A percentile compares a stretch with the other conserved stretches of the same genome.
These are phyloP conservation scores for Euura lappo DNA, from an alignment of 1,140 invertebrate genomes.

Conservation along the genomic window DNA sequence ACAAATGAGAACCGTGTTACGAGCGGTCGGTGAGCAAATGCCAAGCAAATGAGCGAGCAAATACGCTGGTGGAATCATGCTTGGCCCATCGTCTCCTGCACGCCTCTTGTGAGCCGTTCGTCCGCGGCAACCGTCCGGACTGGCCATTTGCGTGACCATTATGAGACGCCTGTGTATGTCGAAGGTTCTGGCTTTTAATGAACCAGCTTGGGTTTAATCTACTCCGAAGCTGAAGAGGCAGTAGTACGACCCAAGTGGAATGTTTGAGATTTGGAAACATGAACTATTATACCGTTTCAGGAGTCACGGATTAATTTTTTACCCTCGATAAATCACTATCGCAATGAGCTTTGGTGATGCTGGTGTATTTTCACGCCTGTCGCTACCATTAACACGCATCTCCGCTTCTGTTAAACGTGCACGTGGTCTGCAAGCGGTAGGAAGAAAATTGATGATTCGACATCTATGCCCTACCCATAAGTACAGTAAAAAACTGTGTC, in stretches of 20 bases:
- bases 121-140: background rate
- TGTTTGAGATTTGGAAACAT: background rate
- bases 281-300: background rate
- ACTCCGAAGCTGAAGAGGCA: background rate
- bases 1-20: constrained; percentile 3
- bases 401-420: background rate
- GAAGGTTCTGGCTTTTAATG: background rate
- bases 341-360: background rate
- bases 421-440: background rate
- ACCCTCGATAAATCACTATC: background rate
- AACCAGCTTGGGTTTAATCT: background rate
- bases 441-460: no score
- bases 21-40: background rate
- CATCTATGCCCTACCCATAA: no score
- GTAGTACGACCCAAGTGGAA: background rate
- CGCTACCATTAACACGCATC: background rate
- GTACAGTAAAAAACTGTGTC: no score
- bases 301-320: background rate
- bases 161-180: background rate
- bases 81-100: constrained; percentile 6
- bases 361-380: background rate
- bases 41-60: constrained; percentile 4
- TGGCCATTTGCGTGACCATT: constrained; percentile 2
- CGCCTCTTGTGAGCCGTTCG: background rate
- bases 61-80: background rate